Base-by-base conservation (phyloP, 1,140 invertebrate genomes). In the Riptortus pedestris region DNA sequence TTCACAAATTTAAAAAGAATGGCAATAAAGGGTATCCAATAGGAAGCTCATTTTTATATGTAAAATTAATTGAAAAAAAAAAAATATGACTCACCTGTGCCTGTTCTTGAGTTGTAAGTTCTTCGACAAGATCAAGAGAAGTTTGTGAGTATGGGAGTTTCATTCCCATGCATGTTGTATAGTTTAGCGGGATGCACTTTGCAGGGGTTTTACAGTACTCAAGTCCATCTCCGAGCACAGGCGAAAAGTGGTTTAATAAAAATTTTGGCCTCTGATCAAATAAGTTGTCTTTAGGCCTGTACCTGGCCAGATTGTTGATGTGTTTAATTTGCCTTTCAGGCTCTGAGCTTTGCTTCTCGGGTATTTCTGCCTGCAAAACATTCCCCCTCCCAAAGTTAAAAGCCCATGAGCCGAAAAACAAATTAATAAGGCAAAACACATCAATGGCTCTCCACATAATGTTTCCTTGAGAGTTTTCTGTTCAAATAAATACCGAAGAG, bases 141-240 rank as follows among this genome's bases (percentile, higher is more conserved):
- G 89, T 92, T 24, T 77, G 78, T 1, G 79, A 76, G 71, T 92
- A 92, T 2, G 87, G 82, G 31, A 93, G 73, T 72, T 83, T 85
- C 3, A 83, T 81, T 24, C 89, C 89, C 70, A 93, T 79, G 72
- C 90, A 93, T 18, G 73, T 77, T 0, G 74, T 76, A 67, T 79
- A 81, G 51, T 81, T 79, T 24, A 90, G 74, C 1, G 74, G 71
- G 70, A 86, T 76, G 72, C 89, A 92, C 72, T 78, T 80, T 66
- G 77, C 82, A 66, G 80, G 76, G 71, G 77, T 79, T 62, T 80
- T 78, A 48, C 81, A 83, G 61, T 77, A 69, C 1, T 55, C 51
- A 14, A 55, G 14, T 27, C 24, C 51, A 55, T 55, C 51, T 2
- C 51, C 51, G 26, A 27, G 51, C 16, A 55, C 18, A 24, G 1